Conservation (phyloP, 2,113 vertebrate species). For the Xiphophorus hellerii region DNA sequence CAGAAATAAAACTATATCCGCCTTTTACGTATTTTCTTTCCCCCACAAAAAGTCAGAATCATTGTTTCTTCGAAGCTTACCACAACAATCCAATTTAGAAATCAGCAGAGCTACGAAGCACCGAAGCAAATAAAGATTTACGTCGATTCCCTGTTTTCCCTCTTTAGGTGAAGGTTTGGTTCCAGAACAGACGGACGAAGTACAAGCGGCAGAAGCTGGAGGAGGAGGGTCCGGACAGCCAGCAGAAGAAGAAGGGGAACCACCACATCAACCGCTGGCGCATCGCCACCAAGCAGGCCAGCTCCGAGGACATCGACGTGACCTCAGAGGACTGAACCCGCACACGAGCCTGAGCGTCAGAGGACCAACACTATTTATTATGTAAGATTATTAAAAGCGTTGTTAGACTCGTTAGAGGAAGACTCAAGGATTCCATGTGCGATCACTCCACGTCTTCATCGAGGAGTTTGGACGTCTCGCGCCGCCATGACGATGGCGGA, state of each 20-base stretch:
- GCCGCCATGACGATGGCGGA: conserved; percentile 11
- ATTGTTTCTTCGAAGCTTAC: not conserved
- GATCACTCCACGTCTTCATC: conserved; percentile 32
- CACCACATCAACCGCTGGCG: conserved; percentile 99
- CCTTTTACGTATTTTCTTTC: too few relatives aligned
- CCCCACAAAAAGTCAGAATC: not conserved
- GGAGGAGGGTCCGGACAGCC: conserved; percentile 92
- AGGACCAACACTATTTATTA: conserved; percentile 83
- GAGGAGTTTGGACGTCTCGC: conserved; percentile 8
- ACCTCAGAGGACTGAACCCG: conserved; percentile 86
- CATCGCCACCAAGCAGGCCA: conserved; percentile 93
- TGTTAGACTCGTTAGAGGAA: conserved; percentile 63
- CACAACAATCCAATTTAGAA: not conserved
- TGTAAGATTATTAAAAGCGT: conserved; percentile 72
- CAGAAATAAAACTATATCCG: not conserved
- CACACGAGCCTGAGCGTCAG: conserved; percentile 15
- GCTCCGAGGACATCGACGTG: conserved; percentile 94
- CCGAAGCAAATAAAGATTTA: not conserved
- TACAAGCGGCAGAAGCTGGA: conserved; percentile 99
- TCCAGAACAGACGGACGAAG: conserved; percentile 97
- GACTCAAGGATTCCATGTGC: conserved; percentile 44
- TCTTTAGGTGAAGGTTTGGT: conserved; percentile 97
- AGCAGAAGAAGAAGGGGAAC: conserved; percentile 97
- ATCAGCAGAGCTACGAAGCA: not conserved
- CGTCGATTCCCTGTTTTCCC: not conserved